Evolutionary conservation across 2,113 vertebrate genomes (phyloP).

Genomic region (Opisthocomus hoazin): DNA sequence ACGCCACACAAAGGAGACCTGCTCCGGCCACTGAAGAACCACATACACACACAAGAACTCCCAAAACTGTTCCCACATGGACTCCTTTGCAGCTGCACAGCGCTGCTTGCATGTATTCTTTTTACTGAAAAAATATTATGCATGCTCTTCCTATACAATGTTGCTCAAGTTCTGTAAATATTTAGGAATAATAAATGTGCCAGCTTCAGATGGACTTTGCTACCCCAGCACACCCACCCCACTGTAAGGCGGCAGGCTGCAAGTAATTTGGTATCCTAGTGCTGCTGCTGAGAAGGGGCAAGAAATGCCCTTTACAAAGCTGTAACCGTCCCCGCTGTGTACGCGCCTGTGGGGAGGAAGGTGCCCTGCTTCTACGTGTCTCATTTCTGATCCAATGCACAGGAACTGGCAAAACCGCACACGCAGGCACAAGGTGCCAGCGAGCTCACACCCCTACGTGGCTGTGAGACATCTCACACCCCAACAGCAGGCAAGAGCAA

Average conservation of each 20-base stretch:
- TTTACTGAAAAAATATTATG: neutral
- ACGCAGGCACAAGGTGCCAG: neutral
- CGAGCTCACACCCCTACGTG: fast-evolving
- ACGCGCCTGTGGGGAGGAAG: fast-evolving
- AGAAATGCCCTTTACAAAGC: neutral
- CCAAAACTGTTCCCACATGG: neutral
- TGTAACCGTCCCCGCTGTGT: neutral
- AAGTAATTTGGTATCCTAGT: neutral
- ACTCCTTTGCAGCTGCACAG: neutral
- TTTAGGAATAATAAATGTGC: neutral
- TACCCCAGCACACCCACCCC: neutral
- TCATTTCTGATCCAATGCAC: neutral
- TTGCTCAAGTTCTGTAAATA: neutral
- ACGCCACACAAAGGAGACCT: neutral
- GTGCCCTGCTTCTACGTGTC: neutral
- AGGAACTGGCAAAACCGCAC: neutral
- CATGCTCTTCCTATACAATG: neutral
- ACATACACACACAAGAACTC: neutral
- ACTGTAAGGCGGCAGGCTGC: neutral
- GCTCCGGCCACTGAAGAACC: neutral
- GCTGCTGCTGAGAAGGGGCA: neutral
- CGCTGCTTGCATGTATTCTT: neutral
- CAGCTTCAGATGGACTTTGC: neutral
- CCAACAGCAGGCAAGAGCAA: neutral
- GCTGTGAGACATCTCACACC: neutral